Conservation (phyloP, 1,140 invertebrate species). For the Drosophila biarmipes region DNA sequence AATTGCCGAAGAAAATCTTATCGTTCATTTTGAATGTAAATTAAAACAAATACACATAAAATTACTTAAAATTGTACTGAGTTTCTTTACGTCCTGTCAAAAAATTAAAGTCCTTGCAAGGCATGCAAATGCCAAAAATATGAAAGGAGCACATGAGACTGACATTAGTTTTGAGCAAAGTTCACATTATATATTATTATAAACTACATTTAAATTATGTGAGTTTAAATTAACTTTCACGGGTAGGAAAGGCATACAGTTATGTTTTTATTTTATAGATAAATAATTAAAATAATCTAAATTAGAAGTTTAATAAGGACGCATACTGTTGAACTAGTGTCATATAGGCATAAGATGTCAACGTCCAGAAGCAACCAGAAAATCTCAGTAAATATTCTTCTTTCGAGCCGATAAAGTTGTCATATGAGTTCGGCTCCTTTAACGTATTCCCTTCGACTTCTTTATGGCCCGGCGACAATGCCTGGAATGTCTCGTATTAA, state of each 20-base stretch:
- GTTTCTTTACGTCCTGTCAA: slow-evolving; percentile 20
- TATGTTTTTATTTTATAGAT: too few relatives aligned
- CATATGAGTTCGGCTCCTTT: slow-evolving; percentile 39
- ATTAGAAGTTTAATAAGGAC: too few relatives aligned
- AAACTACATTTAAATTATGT: too few relatives aligned
- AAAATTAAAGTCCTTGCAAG: slow-evolving; percentile 19
- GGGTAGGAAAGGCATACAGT: too few relatives aligned
- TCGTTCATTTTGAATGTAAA: slow-evolving; percentile 57
- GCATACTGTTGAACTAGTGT: not conserved
- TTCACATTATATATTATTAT: not conserved
- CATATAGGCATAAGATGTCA: slow-evolving; percentile 18
- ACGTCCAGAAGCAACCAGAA: slow-evolving; percentile 13
- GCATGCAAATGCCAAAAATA: slow-evolving; percentile 19
- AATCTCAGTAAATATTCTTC: slow-evolving; percentile 37
- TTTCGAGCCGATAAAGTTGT: slow-evolving; percentile 63
- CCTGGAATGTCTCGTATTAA: slow-evolving; percentile 78
- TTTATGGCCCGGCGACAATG: slow-evolving; percentile 66
- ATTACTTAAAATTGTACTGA: slow-evolving; percentile 66
- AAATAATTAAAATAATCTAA: too few relatives aligned
- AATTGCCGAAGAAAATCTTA: slow-evolving; percentile 36
- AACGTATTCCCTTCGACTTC: slow-evolving; percentile 26
- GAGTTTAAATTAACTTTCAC: too few relatives aligned
- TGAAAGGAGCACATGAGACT: not conserved
- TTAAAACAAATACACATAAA: slow-evolving; percentile 70
- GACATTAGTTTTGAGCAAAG: not conserved